These are phyloP conservation scores for Saxicola maurus DNA, from an alignment of 2,797 vertebrate species.

Conservation along the genomic window DNA sequence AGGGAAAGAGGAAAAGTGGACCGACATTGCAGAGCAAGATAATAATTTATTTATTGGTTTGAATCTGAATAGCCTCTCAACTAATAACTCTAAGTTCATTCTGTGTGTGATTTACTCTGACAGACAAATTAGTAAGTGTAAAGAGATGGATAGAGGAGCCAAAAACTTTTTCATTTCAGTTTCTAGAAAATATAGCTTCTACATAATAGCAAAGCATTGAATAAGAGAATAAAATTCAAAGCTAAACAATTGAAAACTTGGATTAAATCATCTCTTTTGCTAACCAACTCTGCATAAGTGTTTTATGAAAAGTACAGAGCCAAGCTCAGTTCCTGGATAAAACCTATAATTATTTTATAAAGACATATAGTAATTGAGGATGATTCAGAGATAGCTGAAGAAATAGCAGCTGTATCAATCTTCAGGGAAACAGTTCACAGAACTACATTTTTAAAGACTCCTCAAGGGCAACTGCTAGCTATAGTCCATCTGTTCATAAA, in stretches of 20 bases:
- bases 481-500: conserved; percentile 35
- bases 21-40: neutral
- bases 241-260: conserved; percentile 27
- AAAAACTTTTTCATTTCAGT: conserved; percentile 5
- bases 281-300: neutral
- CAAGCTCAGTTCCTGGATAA: conserved; percentile 8
- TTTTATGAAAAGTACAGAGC: conserved; percentile 28
- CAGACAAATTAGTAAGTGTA: conserved; percentile 22
- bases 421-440: conserved; percentile 36
- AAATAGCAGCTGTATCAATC: conserved; percentile 48
- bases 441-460: conserved; percentile 26
- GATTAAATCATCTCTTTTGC: conserved; percentile 26
- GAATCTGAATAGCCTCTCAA: conserved; percentile 14
- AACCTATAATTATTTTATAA: conserved; percentile 59
- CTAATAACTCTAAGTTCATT: conserved; percentile 3
- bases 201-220: neutral
- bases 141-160: conserved; percentile 2
- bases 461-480: conserved; percentile 44
- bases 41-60: conserved; percentile 22
- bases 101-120: neutral
- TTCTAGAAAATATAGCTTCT: conserved; percentile 3
- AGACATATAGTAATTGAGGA: conserved; percentile 47
- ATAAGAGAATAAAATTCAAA: conserved; percentile 20
- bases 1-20: neutral
- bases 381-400: conserved; percentile 53